Percentiles rank a stretch among this genome's conserved stretches.
Conservation (phyloP, 2,888 invertebrate genomes). For the Sericinus montela region DNA sequence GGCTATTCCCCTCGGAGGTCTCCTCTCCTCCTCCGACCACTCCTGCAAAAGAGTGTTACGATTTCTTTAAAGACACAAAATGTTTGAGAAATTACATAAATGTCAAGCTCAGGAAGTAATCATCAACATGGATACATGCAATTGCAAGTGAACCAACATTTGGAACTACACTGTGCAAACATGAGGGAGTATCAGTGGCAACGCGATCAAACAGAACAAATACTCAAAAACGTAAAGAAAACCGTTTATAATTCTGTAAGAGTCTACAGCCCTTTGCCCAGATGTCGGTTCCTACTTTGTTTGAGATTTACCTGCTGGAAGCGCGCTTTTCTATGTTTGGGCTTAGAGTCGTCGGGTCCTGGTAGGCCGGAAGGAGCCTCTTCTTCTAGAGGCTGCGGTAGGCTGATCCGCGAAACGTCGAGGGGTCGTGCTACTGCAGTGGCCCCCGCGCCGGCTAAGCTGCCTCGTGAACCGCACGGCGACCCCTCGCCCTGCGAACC, state of each 20-base stretch:
- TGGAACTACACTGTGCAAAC: conserved; percentile 24
- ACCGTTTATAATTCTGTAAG: background rate
- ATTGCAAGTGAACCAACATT: background rate
- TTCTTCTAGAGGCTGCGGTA: conserved; percentile 60
- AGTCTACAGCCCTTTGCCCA: background rate
- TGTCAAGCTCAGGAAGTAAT: background rate
- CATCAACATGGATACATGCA: conserved; percentile 5
- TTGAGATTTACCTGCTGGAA: conserved; percentile 86
- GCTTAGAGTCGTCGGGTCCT: conserved; percentile 72
- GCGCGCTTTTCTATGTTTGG: conserved; percentile 91
- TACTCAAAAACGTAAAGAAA: background rate
- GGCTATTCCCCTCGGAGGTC: conserved; percentile 73
- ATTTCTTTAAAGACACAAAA: conserved; percentile 1
- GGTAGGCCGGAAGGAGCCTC: conserved; percentile 76
- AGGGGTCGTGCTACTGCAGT: conserved; percentile 36
- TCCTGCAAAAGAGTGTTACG: conserved; percentile 47
- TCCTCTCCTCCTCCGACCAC: conserved; percentile 76
- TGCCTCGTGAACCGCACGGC: conserved; percentile 65
- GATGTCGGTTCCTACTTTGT: conserved; percentile 19
- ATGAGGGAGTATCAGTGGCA: background rate
- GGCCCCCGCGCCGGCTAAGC: conserved; percentile 56
- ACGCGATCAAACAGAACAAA: background rate
- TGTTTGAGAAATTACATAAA: background rate
- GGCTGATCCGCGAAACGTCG: conserved; percentile 65
- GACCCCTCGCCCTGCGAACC: conserved; percentile 76